Evolutionary conservation across 1,140 invertebrate species (phyloP), one percentile per base, ranked within the genome.

Genomic region (Xylocopa sonorina): DNA sequence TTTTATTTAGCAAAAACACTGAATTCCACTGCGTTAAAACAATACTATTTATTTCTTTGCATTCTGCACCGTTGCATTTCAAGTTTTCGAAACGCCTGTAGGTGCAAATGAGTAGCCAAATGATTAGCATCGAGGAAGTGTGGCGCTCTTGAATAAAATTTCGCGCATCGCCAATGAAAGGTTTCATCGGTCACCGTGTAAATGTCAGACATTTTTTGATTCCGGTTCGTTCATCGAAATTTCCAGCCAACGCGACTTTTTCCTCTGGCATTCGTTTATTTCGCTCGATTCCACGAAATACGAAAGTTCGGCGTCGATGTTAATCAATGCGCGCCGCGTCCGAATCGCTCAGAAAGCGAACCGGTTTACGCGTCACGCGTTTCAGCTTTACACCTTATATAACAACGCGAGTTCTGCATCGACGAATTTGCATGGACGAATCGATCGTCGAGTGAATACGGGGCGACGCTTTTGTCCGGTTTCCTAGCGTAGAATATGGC

Each of bases 351-450:
- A n/a, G 32, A 55, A 55, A 55, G 48, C 50, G 51, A 66, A 75
- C 73, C 62, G 73, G 62, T 75, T 75, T 75, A 75, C 48, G 48
- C 72, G 27, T 16, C n/a, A 29, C 60, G 73, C 41, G n/a, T 66
- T 75, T 53, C 43, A 75, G 60, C 50, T 29, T 66, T 53, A 50
- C 73, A 53, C 34, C 62, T 75, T 75, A 77, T 69, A 46, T 77
- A 67, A 67, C 41, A 6, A 12, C 10, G 9, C 5, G 32, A 16
- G 14, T 48, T 77, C 41, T 69, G 34, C 53, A 46, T 38, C n/a
- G 46, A n/a, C 53, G 43, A 32, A 60, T 86, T 86, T 71, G 43
- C 75, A 85, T 71, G 46, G 53, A 48, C 27, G 29, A n/a, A n/a
- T n/a, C 72, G 60, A 24, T 41, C 80, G 18, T 78, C 78, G 29